These are phyloP conservation scores for Platichthys stellatus DNA, from an alignment of 2,113 vertebrate species.

Conservation along the genomic window DNA sequence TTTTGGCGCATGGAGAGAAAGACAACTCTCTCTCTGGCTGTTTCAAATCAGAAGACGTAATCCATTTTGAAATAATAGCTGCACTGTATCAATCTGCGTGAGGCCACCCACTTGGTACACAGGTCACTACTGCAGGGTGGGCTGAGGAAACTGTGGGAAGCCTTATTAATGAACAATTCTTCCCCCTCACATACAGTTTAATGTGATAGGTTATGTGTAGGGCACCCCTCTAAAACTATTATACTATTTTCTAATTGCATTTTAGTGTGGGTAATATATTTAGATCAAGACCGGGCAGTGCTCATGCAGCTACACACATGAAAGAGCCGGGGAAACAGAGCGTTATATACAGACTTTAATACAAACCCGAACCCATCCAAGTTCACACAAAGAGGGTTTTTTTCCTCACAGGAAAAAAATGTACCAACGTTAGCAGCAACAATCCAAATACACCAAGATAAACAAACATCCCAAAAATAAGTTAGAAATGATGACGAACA, in stretches of 20 bases:
- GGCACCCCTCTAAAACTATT: conserved; percentile 26
- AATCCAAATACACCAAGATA: conserved; percentile 2
- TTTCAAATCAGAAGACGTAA: conserved; percentile 68
- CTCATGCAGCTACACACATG: neutral
- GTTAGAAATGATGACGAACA: conserved; percentile 20
- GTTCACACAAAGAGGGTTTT: conserved; percentile 28
- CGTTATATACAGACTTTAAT: conserved; percentile 61
- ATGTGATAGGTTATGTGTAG: conserved; percentile 5
- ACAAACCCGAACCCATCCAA: conserved; percentile 27
- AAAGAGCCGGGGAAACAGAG: conserved; percentile 20
- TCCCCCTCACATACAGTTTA: conserved; percentile 33
- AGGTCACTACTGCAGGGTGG: conserved; percentile 48
- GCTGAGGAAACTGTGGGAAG: conserved; percentile 61
- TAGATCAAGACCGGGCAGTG: neutral
- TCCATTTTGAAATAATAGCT: conserved; percentile 71
- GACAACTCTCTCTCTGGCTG: conserved; percentile 24
- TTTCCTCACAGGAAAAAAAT: conserved; percentile 4
- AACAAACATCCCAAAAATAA: conserved; percentile 16
- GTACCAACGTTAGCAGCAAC: conserved; percentile 19
- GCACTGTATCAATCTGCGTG: conserved; percentile 54
- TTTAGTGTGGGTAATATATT: neutral
- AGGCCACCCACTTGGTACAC: conserved; percentile 70
- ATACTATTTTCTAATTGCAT: conserved; percentile 33
- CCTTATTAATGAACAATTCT: conserved; percentile 53
- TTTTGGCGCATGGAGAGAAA: conserved; percentile 29